Evolutionary conservation across 2,113 vertebrate species (phyloP).

Genomic region (Shinisaurus crocodilurus): DNA sequence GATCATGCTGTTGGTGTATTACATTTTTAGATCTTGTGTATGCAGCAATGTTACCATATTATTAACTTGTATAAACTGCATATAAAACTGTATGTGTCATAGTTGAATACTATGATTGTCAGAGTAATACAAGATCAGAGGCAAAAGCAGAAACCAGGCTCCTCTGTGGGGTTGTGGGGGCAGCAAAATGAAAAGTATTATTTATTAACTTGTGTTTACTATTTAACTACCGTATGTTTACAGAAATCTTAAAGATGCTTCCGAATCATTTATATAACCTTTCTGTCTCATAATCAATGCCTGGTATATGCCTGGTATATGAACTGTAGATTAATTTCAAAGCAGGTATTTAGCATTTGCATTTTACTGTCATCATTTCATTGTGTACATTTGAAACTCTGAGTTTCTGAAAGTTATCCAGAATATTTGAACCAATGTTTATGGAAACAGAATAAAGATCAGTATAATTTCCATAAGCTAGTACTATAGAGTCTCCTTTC

Average conservation of each 20-base stretch:
- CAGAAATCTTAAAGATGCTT: neutral
- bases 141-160: neutral
- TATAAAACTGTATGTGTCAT: neutral
- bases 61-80: neutral
- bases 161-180: no score
- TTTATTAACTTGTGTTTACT: constrained; percentile 9
- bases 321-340: neutral
- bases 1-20: neutral
- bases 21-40: neutral
- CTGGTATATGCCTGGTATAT: no score
- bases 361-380: neutral
- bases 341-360: neutral
- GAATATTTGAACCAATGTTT: no score
- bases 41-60: neutral
- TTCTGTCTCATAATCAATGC: neutral
- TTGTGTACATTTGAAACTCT: neutral
- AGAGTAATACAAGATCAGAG: neutral
- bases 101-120: neutral
- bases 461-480: neutral
- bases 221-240: neutral
- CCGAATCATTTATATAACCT: neutral
- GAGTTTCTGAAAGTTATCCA: neutral
- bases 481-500: neutral
- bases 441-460: neutral
- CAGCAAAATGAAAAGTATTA: neutral